These are phyloP conservation scores for Pontoporia blainvillei DNA, from an alignment of 2,113 vertebrate genomes.

Conservation along the genomic window DNA sequence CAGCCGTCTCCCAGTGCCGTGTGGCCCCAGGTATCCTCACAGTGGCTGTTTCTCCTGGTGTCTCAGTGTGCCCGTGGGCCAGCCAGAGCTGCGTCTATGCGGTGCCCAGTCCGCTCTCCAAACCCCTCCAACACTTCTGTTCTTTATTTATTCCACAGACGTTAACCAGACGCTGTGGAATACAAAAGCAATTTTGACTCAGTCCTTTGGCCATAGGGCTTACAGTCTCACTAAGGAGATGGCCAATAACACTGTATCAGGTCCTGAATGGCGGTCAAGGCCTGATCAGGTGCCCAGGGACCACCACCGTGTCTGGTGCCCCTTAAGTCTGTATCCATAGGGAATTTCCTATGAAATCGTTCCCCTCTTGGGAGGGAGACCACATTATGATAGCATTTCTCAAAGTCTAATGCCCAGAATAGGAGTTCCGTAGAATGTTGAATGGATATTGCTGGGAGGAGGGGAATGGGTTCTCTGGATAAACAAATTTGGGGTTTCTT, in stretches of 20 bases:
- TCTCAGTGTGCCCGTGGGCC: accelerated
- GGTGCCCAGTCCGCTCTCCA: neutral
- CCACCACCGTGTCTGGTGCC: neutral
- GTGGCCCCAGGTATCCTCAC: slow-evolving; percentile 83
- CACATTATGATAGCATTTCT: neutral
- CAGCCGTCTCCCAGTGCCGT: slow-evolving; percentile 76
- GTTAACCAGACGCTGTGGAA: neutral
- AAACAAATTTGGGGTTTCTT: neutral
- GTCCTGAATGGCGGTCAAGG: neutral
- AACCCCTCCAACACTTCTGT: neutral
- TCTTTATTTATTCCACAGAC: neutral
- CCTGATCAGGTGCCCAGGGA: neutral
- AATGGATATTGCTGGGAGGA: neutral
- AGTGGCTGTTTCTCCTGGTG: neutral
- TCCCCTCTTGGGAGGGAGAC: neutral
- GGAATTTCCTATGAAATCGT: neutral
- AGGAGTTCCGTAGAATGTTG: neutral
- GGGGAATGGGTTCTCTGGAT: neutral
- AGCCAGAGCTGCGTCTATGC: neutral
- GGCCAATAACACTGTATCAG: neutral
- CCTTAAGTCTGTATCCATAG: neutral
- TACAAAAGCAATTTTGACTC: neutral
- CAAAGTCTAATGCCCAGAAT: neutral
- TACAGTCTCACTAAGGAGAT: neutral
- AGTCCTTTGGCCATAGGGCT: neutral